Evolutionary conservation across 2,888 invertebrate species (phyloP).

Genomic region (Dilophus febrilis): DNA sequence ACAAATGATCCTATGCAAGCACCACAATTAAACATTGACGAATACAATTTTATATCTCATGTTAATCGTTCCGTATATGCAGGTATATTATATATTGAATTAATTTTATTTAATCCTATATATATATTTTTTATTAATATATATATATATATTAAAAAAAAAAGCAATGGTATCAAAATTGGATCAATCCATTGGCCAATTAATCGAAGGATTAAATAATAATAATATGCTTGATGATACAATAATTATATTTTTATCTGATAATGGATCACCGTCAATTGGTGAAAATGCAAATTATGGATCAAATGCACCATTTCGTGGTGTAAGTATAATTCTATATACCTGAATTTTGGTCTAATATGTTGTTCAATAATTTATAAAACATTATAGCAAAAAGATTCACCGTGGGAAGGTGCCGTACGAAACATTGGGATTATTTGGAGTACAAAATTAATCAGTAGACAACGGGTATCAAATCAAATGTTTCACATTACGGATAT

Average conservation of each 20-base stretch:
- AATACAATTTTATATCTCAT: constrained; percentile 49
- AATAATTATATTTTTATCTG: constrained; percentile 69
- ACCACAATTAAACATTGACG: constrained; percentile 48
- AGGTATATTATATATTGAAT: background rate
- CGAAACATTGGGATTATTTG: constrained; percentile 61
- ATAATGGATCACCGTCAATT: constrained; percentile 69
- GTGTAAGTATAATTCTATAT: constrained; percentile 35
- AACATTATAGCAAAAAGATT: constrained; percentile 44
- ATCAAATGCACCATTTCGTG: constrained; percentile 65
- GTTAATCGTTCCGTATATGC: constrained; percentile 48
- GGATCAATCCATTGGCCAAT: constrained; percentile 67
- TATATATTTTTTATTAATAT: too few species aligned
- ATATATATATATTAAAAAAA: too few species aligned
- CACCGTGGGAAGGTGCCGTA: constrained; percentile 74
- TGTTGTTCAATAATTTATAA: too few species aligned
- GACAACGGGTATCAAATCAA: constrained; percentile 26
- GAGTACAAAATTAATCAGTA: constrained; percentile 40
- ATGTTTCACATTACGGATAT: too few species aligned
- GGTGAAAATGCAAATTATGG: constrained; percentile 49
- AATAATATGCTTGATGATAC: constrained; percentile 60
- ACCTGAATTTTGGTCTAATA: too few species aligned
- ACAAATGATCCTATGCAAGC: constrained; percentile 51
- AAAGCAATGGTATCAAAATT: constrained; percentile 64
- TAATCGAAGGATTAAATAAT: constrained; percentile 47
- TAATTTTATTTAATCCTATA: too few species aligned